Percentiles rank a stretch among this genome's conserved stretches.
phyloP scores from a whole-genome alignment of 2,888 invertebrate species.

The Brachycybe producta region DNA sequence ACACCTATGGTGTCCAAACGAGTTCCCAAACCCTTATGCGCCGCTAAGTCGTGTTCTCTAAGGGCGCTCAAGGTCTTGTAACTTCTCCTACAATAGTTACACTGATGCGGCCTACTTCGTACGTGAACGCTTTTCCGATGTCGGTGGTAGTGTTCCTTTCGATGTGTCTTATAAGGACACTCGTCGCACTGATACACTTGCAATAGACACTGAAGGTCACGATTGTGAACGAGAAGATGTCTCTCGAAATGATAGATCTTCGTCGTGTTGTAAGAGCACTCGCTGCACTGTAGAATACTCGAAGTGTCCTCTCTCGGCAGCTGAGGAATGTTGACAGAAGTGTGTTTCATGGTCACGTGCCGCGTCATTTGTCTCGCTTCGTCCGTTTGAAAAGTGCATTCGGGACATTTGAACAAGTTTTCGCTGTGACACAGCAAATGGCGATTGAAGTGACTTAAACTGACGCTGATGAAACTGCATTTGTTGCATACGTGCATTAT shows the following conservation, averaged over 20 bases:
- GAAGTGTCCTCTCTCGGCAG: not conserved
- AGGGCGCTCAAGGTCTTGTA: constrained; percentile 40
- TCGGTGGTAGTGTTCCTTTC: constrained; percentile 33
- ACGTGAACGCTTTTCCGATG: constrained; percentile 39
- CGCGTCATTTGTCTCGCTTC: constrained; percentile 26
- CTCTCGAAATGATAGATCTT: constrained; percentile 26
- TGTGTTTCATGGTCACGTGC: constrained; percentile 29
- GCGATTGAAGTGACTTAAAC: constrained; percentile 31
- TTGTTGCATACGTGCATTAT: constrained; percentile 27
- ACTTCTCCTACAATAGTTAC: constrained; percentile 41
- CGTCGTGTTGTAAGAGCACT: constrained; percentile 29
- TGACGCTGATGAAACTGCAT: constrained; percentile 34
- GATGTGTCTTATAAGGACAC: constrained; percentile 33
- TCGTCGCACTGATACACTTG: constrained; percentile 30
- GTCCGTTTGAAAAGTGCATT: constrained; percentile 31
- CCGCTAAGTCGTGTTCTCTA: not conserved
- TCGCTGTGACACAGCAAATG: constrained; percentile 33
- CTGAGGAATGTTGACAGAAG: not conserved
- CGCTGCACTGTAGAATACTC: constrained; percentile 23
- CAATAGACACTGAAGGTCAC: constrained; percentile 12
- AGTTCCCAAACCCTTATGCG: too few relatives aligned
- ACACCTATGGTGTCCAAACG: too few relatives aligned
- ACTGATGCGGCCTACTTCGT: constrained; percentile 40
- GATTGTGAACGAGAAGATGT: constrained; percentile 27
- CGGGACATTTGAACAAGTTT: constrained; percentile 25